Evolutionary conservation across 2,797 vertebrate genomes (phyloP), one percentile per base, ranked within the genome.

Genomic region (Columba guinea): DNA sequence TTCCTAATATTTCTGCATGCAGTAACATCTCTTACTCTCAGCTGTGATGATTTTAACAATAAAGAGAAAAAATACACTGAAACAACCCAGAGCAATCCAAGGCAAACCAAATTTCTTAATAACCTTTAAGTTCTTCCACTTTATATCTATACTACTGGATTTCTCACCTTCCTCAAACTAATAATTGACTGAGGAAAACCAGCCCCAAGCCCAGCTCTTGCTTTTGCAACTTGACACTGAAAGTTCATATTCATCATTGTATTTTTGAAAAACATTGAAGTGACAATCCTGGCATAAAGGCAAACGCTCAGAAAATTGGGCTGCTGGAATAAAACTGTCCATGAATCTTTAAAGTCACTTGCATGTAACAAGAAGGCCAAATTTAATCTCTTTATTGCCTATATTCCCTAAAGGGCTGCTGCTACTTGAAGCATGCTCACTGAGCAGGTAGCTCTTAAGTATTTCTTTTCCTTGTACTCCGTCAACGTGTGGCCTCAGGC

Each of bases 341-440:
- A 67, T 87, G 85, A 96, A 94, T 88, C 83, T 86, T 94, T 91
- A 88, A 96, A 95, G 56, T 63, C 78, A 80, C 46, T 70, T 84
- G 49, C 77, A 83, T 17, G 53, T 87, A 92, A 82, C 60, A 92
- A 80, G 87, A 91, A 32, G 82, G 37, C 28, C 75, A 85, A 67
- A 84, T 84, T 82, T 77, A 88, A 94, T 93, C 49, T 87, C 67
- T 88, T 87, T 44, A 68, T 82, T 88, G 80, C 27, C 20, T 68
- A 15, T 22, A 67, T 44, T 91, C 88, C 90, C 83, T 37, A 8
- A 56, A 90, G 90, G 49, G 53, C 52, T 73, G 28, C 94, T 87
- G 76, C 62, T 76, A 85, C 64, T 60, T 79, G 26, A 59, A 49
- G 71, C 68, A 59, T 7, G 75, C 67, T 92, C 2, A 3, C 59